Base-by-base conservation (phyloP, 1,140 invertebrate genomes). In the Aphaenogaster floridana region DNA sequence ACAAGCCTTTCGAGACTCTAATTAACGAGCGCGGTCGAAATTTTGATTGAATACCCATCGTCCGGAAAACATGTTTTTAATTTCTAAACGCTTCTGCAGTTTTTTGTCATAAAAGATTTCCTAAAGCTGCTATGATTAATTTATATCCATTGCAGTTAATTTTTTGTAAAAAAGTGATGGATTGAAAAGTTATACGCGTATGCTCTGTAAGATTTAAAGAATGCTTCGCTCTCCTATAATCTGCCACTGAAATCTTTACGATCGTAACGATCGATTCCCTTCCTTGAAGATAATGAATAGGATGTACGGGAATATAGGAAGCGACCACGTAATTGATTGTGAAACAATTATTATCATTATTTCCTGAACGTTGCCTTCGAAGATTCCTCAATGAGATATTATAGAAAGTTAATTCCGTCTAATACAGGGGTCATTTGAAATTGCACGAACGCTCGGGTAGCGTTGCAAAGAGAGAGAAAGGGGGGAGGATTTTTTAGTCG, bases 401-500 rank as follows among this genome's bases (percentile, higher is more conserved):
- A 36, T 59, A 74, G 52, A 83, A 72, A 83, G 68, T 48, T 74
- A 74, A 81, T 57, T 71, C 15, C 52, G 15, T 45, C 15, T 81
- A 45, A 72, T 83, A 17, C 28, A 48, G 39, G 39, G 34, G 17
- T 83, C 42, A 83, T 74, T 83, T 59, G 52, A 83, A 50, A 59
- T 83, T 83, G 54, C 4, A n/a, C 13, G 52, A 52, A 17, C 48
- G 50, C 48, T 28, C 28, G 36, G 13, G n/a, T 50, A 8, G 13
- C 5, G 48, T 42, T 4, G n/a, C 34, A 13, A 39, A 13, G 57
- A 48, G 36, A 13, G n/a, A 63, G 59, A 59, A 7, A 21, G 6
- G 34, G 21, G 17, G 28, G 39, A 15, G 17, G 17, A 17, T 11
- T 72, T 72, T 72, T 57, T 36, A 21, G n/a, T 79, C 64, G 36